Base-by-base conservation (phyloP, 2,113 vertebrate species). In the Alces alces region DNA sequence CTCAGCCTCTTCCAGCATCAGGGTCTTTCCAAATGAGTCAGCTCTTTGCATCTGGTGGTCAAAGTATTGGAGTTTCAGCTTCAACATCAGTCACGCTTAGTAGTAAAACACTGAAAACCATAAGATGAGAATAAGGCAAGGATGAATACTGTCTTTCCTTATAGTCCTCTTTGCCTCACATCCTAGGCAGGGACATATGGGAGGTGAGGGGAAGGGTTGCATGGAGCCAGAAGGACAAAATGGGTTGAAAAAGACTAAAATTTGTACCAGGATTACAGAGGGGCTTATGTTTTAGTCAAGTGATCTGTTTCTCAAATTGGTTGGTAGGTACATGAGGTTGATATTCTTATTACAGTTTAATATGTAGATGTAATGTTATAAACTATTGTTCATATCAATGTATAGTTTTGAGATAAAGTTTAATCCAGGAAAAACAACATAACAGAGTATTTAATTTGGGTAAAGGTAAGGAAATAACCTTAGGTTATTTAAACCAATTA, bases 401-500 rank as follows among this genome's bases (percentile, higher is more conserved):
- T 11, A 60, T 66, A n/a, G 21, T 89, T 96, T 94, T 47, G 45
- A 96, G 76, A 52, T 50, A 95, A 80, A 36, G 5, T 50, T 23
- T 47, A 91, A 66, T n/a, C 8, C 36, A 86, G 91, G 43, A 84
- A 45, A 91, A 96, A 95, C 2, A 60, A 93, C 2, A 13, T 16
- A 57, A 78, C 33, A 4, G 39, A 78, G 11, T 23, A 58, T 11
- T 93, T 93, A 86, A 85, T 84, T 64, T 60, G 16, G 33, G 47
- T 64, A 87, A 90, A 83, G 36, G 86, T 50, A 89, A 83, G 39
- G 30, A 19, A 58, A 93, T 92, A 91, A 33, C 7, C 13, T 78
- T 64, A 86, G n/a, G 19, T 45, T 97, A 79, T 76, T 94, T 93
- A 87, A 93, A 58, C n/a, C 54, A 86, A 70, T 57, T 90, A 79